Percentiles rank a stretch among this genome's conserved stretches.
These are phyloP conservation scores for Acronicta psi DNA, from an alignment of 2,888 invertebrate genomes.

Conservation along the genomic window DNA sequence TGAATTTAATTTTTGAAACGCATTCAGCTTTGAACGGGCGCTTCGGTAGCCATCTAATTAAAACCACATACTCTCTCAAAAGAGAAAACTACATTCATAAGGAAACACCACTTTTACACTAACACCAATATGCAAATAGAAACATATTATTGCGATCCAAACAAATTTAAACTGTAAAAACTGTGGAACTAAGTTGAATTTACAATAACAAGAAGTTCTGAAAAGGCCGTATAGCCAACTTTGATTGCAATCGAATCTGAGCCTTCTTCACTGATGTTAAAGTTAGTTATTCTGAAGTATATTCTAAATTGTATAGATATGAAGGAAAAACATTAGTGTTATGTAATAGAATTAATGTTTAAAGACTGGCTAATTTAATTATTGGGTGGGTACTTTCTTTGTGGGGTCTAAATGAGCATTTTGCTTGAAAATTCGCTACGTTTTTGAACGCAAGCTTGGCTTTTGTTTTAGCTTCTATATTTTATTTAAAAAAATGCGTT, in stretches of 20 bases:
- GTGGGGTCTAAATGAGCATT: neutral
- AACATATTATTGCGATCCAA: slow-evolving; percentile 5
- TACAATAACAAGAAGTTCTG: neutral
- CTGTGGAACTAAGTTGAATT: slow-evolving; percentile 3
- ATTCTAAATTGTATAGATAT: neutral
- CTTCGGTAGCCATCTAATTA: slow-evolving; percentile 54
- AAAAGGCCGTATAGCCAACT: neutral
- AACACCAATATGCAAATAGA: slow-evolving; percentile 23
- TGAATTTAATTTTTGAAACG: slow-evolving; percentile 43
- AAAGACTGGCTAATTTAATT: slow-evolving; percentile 1
- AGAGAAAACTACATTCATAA: slow-evolving; percentile 50
- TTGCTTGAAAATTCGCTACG: neutral
- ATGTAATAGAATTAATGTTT: slow-evolving; percentile 9
- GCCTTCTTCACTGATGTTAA: neutral
- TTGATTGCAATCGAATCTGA: neutral
- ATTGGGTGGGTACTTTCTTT: slow-evolving; percentile 2
- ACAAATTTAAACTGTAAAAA: neutral
- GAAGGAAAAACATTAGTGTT: neutral
- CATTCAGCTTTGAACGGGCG: slow-evolving; percentile 35
- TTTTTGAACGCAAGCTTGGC: neutral
- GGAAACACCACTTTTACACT: slow-evolving; percentile 49
- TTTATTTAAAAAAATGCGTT: too few species aligned
- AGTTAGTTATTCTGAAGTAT: neutral
- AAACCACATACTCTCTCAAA: slow-evolving; percentile 53
- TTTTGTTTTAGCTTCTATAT: too few species aligned